phyloP scores from a whole-genome alignment of 92 coral and sea anemone genomes.

The Bergia puertoricense region DNA sequence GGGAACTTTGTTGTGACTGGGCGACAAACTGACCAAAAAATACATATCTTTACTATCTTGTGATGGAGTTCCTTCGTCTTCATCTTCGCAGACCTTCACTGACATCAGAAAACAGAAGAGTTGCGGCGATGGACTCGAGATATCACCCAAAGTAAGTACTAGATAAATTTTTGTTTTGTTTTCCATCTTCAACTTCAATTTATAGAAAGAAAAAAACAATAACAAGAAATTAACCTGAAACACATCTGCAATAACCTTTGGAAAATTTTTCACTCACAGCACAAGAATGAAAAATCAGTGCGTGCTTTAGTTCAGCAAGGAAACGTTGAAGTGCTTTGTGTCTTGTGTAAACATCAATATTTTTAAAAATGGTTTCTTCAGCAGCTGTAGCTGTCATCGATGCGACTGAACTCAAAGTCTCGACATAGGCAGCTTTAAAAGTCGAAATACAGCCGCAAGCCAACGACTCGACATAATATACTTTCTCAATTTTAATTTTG shows the following conservation, averaged over 20 bases:
- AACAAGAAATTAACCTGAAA: background rate
- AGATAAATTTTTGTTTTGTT: background rate
- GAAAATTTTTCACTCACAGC: background rate
- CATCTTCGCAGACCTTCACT: slow-evolving; percentile 33
- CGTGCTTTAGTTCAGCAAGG: background rate
- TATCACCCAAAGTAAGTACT: slow-evolving; percentile 37
- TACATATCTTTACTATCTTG: background rate
- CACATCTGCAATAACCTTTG: background rate
- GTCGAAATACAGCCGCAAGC: background rate
- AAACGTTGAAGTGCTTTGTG: background rate
- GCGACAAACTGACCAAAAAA: background rate
- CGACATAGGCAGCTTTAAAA: too few species aligned
- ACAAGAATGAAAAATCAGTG: background rate
- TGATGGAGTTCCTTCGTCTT: slow-evolving; percentile 14
- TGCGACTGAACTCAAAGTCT: background rate
- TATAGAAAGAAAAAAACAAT: background rate
- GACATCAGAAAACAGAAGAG: slow-evolving; percentile 32
- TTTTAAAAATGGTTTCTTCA: background rate
- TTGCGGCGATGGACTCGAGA: slow-evolving; percentile 34
- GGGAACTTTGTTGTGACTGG: slow-evolving; percentile 14
- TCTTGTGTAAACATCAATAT: too few species aligned
- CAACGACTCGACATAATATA: background rate
- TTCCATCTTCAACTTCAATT: background rate
- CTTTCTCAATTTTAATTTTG: background rate
- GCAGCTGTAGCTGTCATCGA: slow-evolving; percentile 4